A percentile compares a stretch with the other conserved stretches of the same genome.
Conservation (phyloP, 2,113 vertebrate species). For the Galemys pyrenaicus region DNA sequence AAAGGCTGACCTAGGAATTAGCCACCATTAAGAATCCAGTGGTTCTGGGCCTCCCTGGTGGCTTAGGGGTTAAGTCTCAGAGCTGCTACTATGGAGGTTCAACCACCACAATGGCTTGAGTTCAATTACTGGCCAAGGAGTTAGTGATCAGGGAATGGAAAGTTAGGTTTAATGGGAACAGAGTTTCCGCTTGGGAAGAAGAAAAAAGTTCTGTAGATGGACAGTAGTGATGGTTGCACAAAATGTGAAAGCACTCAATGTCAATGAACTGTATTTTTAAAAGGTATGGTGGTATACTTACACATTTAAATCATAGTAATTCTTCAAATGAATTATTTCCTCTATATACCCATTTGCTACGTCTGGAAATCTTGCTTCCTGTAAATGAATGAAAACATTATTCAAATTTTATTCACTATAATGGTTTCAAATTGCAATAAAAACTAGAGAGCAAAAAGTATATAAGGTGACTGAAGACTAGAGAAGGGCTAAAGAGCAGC, state of each 20-base stretch:
- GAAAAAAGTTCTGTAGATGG: neutral
- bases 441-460: constrained; percentile 21
- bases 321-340: constrained; percentile 86
- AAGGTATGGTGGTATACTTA: constrained; percentile 77
- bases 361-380: constrained; percentile 90
- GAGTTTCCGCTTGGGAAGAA: neutral
- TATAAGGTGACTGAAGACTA: neutral
- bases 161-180: neutral
- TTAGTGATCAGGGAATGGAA: accelerated
- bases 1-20: neutral
- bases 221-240: neutral
- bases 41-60: no score
- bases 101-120: no score
- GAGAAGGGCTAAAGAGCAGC: neutral
- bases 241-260: neutral
- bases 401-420: constrained; percentile 39
- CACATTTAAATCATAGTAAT: constrained; percentile 89
- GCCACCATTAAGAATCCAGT: neutral
- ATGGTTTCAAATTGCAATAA: constrained; percentile 19
- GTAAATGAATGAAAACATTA: constrained; percentile 64
- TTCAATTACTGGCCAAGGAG: no score
- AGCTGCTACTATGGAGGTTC: no score
- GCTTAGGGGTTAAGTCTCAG: no score
- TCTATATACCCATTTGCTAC: constrained; percentile 86
- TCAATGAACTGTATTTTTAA: neutral